Base-by-base conservation (phyloP, 2,797 vertebrate species). In the Gorsachius magnificus region DNA sequence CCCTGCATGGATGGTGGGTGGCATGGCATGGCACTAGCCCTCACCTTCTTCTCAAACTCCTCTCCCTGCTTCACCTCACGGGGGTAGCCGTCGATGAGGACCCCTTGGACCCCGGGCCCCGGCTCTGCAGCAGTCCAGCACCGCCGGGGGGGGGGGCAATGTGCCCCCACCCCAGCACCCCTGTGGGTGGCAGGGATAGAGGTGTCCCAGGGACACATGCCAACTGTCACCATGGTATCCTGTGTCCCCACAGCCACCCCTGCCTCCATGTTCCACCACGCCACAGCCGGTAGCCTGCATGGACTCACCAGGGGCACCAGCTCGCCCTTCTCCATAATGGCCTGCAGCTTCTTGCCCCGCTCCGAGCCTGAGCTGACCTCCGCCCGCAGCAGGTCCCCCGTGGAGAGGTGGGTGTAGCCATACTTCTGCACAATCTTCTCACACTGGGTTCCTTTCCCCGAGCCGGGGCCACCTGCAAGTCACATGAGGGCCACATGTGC, bases 321-420 rank as follows among this genome's bases (percentile, higher is more conserved):
- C 93, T 99, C 99, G 91, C 99, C 99, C 94, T 98, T 99, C 97
- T 99, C 99, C 99, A 99, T 99, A 98, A 99, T 99, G 95, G 99
- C 99, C 51, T 99, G 98, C 83, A 99, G 98, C 64, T 97, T 98
- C 97, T 99, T 99, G 96, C 99, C 99, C 96, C 99, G 98, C 50
- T 99, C 99, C 0, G 99, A 99, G 93, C 99, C 99, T 0, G 99
- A 99, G 81, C 97, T 94, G 97, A 99, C 99, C 97, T 99, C 99
- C 0, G 98, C 98, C 35, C 99, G 98, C 72, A 99, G 99, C 97
- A 99, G 98, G 95, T 99, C 99, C 6, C 99, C 99, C 14, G 99
- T 99, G 63, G 99, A 99, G 83, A 99, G 98, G 97, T 99, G 99
- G 29, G 99, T 99, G 98, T 99, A 99, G 96, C 99, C 99, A 41